Evolutionary conservation across 1,140 invertebrate genomes (phyloP).

Genomic region (Oryctes rhinoceros): DNA sequence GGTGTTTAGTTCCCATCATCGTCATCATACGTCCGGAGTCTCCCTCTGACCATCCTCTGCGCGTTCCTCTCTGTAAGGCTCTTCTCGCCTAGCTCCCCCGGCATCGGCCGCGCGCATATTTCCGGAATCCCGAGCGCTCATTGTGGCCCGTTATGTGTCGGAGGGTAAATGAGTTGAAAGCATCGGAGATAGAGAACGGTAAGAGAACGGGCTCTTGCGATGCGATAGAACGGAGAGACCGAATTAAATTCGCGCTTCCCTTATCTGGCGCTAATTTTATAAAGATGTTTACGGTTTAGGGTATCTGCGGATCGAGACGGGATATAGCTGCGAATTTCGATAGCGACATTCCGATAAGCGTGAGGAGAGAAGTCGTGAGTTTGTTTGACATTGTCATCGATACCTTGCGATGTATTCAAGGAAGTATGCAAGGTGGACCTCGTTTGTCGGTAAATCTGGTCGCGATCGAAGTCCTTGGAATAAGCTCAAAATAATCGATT

Average conservation of each 20-base stretch:
- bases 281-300: slow-evolving; percentile 31
- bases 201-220: neutral
- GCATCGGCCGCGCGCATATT: neutral
- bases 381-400: too few species aligned
- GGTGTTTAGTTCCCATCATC: slow-evolving; percentile 32
- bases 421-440: too few species aligned
- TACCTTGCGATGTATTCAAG: too few species aligned
- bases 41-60: neutral
- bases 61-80: neutral
- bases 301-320: neutral
- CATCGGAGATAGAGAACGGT: neutral
- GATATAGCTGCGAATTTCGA: neutral
- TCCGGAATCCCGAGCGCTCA: neutral
- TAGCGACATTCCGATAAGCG: neutral
- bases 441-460: too few species aligned
- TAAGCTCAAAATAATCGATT: too few species aligned
- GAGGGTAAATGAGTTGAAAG: slow-evolving; percentile 18
- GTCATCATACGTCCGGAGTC: slow-evolving; percentile 8
- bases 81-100: too few species aligned
- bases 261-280: slow-evolving; percentile 35
- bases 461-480: too few species aligned
- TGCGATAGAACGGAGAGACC: neutral
- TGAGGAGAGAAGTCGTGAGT: too few species aligned
- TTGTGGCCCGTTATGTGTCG: slow-evolving; percentile 22
- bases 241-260: slow-evolving; percentile 23